phyloP scores from a whole-genome alignment of 2,888 invertebrate species.

The Melinaea marsaeus region DNA sequence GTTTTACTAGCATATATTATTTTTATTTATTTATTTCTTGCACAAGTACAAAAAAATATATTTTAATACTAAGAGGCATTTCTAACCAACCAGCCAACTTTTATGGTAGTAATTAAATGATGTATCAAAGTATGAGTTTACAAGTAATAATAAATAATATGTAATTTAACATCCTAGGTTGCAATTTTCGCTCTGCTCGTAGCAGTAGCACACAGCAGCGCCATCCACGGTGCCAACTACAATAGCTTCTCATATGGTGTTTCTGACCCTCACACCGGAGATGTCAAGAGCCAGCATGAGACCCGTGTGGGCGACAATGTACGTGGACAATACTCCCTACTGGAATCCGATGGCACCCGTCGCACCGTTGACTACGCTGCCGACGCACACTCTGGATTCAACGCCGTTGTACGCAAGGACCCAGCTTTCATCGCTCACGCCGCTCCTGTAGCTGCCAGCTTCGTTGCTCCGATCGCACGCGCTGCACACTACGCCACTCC shows the following conservation, averaged over 20 bases:
- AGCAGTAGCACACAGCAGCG: constrained; percentile 64
- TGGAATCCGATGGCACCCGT: constrained; percentile 80
- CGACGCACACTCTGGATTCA: constrained; percentile 75
- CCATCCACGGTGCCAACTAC: constrained; percentile 61
- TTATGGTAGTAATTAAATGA: no score
- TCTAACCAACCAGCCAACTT: no score
- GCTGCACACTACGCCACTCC: constrained; percentile 34
- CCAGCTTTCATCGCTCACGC: constrained; percentile 50
- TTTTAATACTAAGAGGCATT: no score
- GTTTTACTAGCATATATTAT: no score
- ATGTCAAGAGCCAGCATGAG: constrained; percentile 78
- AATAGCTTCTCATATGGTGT: constrained; percentile 70
- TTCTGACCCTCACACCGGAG: constrained; percentile 69
- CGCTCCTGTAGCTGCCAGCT: constrained; percentile 34
- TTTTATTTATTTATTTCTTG: no score
- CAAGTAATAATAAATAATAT: background rate
- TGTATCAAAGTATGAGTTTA: no score
- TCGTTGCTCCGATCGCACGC: constrained; percentile 34
- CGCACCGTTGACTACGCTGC: constrained; percentile 80
- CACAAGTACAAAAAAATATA: no score
- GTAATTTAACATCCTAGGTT: constrained; percentile 58
- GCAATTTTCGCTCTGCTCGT: constrained; percentile 64
- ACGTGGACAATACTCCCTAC: constrained; percentile 70
- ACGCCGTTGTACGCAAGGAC: constrained; percentile 75
- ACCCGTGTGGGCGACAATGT: constrained; percentile 80